Base-by-base conservation (phyloP, 2,797 vertebrate species). In the Sandelia bainsii region DNA sequence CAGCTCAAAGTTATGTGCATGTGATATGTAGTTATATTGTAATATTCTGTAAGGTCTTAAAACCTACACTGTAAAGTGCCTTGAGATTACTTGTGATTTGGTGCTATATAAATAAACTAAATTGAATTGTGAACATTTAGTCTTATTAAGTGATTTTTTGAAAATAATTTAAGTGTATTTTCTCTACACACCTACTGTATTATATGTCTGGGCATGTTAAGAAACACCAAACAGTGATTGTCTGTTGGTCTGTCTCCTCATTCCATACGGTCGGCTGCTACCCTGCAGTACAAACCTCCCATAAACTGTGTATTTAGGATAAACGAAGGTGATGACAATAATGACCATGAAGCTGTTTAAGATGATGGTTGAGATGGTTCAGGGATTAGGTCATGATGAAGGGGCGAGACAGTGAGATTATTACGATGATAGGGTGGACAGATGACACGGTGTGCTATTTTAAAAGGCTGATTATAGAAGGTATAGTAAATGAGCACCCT, bases 331-430 rank as follows among this genome's bases (percentile, higher is more conserved):
- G 80, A 83, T 88, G 84, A 88, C 87, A 71, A 63, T 88, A 86
- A 91, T 89, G 85, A 87, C 75, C 44, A 48, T 69, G 73, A 42
- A 61, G 67, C 63, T 80, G 65, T 54, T 44, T 49, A 85, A 83
- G 77, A 88, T 88, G 83, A 87, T 76, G 61, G 84, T 75, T 82
- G 69, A 75, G 75, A 75, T 64, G 69, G 66, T 86, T 84, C 63
- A 42, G 34, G 56, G 77, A 86, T 87, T 87, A 81, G 72, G 52
- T 74, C 80, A 88, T 89, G 77, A 89, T 91, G 64, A 82, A 72
- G 29, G 78, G 83, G 77, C 79, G 69, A 72, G 34, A 54, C 44
- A 66, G 68, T 44, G 53, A 59, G 73, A 91, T 89, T 80, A 83
- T 81, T 60, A 45, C 16, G 16, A 89, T 90, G 78, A 85, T 64